A percentile compares a stretch with the other conserved stretches of the same genome.
Conservation (phyloP, 2,113 vertebrate species). For the Percopsis transmontana region DNA sequence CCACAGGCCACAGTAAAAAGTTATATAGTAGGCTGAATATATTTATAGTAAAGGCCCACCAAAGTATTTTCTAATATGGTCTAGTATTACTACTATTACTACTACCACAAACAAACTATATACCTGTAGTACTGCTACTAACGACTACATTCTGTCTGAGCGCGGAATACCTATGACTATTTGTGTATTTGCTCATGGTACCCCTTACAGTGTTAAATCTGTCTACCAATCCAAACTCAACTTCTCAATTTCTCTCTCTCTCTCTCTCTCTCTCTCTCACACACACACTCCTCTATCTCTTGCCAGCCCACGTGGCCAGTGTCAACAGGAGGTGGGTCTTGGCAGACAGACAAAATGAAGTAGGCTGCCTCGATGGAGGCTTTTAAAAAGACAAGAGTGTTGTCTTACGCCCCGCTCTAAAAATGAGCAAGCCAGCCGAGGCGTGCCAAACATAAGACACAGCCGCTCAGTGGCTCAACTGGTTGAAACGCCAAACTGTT, state of each 20-base stretch:
- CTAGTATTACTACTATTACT: not conserved
- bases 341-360: constrained; percentile 49
- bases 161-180: not conserved
- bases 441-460: constrained; percentile 54
- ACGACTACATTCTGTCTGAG: not conserved
- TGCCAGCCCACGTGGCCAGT: constrained; percentile 76
- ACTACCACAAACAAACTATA: not conserved
- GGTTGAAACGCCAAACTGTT: constrained; percentile 18
- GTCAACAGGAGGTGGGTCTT: constrained; percentile 82
- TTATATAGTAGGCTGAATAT: constrained; percentile 32
- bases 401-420: constrained; percentile 57
- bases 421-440: constrained; percentile 43
- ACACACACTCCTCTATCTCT: constrained; percentile 51
- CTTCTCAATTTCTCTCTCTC: not conserved
- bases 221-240: constrained; percentile 30
- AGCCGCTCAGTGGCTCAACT: constrained; percentile 41
- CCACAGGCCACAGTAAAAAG: constrained; percentile 36
- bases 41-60: not conserved
- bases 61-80: not conserved
- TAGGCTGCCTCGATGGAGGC: constrained; percentile 46
- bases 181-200: not conserved
- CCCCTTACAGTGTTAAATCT: constrained; percentile 10
- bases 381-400: constrained; percentile 30
- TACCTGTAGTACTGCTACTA: not conserved
- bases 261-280: constrained; percentile 16